A percentile compares a stretch with the other conserved stretches of the same genome.
Evolutionary conservation across 2,888 invertebrate species (phyloP).

Genomic region (Nomada lathburiana): DNA sequence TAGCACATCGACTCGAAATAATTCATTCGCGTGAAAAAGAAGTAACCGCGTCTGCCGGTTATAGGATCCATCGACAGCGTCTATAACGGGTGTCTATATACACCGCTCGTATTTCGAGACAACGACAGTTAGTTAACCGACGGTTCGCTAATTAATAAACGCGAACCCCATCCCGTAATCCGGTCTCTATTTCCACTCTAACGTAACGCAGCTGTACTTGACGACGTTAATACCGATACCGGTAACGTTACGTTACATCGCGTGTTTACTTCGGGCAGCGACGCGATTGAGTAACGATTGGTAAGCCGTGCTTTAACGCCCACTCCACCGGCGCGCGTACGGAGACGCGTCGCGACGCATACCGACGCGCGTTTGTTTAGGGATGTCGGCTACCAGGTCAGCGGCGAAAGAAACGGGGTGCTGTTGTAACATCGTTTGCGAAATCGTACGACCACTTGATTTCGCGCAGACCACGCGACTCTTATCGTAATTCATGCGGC

Average conservation of each 20-base stretch:
- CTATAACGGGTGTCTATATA: conserved; percentile 43
- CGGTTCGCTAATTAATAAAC: conserved; percentile 59
- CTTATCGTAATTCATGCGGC: neutral
- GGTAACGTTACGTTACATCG: conserved; percentile 53
- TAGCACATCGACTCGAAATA: neutral
- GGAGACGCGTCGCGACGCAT: conserved; percentile 34
- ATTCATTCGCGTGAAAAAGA: neutral
- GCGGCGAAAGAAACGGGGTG: neutral
- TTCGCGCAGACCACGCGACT: conserved; percentile 20
- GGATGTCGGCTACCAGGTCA: neutral
- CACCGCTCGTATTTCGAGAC: conserved; percentile 43
- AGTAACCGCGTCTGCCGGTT: conserved; percentile 9
- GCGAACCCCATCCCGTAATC: conserved; percentile 49
- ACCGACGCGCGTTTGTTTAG: conserved; percentile 11
- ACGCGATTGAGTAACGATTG: conserved; percentile 55
- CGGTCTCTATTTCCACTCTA: conserved; percentile 58
- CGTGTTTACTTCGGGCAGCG: conserved; percentile 49
- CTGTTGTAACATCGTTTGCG: conserved; percentile 67
- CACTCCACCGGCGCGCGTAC: conserved; percentile 22
- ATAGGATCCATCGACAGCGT: conserved; percentile 17
- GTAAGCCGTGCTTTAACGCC: conserved; percentile 52
- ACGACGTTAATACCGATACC: conserved; percentile 41
- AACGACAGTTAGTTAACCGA: conserved; percentile 49
- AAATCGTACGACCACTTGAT: conserved; percentile 65
- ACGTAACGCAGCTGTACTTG: conserved; percentile 44